These are phyloP conservation scores for Arothron firmamentum DNA, from an alignment of 2,113 vertebrate genomes.

Conservation along the genomic window DNA sequence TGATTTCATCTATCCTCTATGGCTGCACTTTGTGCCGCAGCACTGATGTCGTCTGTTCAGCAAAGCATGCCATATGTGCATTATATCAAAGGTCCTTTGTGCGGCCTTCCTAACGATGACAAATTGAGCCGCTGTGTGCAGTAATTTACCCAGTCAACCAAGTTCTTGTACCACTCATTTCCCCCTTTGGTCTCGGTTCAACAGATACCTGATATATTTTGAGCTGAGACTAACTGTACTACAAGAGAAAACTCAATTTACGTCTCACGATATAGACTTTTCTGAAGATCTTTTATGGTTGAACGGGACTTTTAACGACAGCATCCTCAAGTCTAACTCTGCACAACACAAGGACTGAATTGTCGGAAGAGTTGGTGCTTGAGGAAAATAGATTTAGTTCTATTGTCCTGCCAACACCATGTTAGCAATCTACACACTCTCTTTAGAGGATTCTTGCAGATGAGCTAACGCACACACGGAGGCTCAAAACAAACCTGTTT, in stretches of 20 bases:
- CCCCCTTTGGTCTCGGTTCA: not conserved
- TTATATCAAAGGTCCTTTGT: not conserved
- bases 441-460: conserved; percentile 37
- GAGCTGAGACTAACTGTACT: not conserved
- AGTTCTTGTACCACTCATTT: not conserved
- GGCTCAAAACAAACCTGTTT: conserved; percentile 38
- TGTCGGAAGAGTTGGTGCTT: conserved; percentile 59
- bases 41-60: not conserved
- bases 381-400: conserved; percentile 65
- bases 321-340: too few species aligned
- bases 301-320: too few species aligned
- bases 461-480: conserved; percentile 8
- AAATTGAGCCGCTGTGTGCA: not conserved
- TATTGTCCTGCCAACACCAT: conserved; percentile 58
- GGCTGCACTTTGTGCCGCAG: not conserved
- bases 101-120: not conserved
- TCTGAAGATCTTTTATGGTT: too few species aligned
- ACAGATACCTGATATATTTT: not conserved
- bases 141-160: not conserved
- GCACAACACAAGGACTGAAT: conserved; percentile 71
- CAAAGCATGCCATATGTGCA: not conserved
- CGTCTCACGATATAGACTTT: not conserved
- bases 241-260: too few species aligned
- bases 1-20: not conserved
- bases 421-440: conserved; percentile 61